Percentiles rank a stretch among this genome's conserved stretches.
Evolutionary conservation across 53 echinoderm and acorn worm genomes (phyloP).

Genomic region (Luidia sarsii): DNA sequence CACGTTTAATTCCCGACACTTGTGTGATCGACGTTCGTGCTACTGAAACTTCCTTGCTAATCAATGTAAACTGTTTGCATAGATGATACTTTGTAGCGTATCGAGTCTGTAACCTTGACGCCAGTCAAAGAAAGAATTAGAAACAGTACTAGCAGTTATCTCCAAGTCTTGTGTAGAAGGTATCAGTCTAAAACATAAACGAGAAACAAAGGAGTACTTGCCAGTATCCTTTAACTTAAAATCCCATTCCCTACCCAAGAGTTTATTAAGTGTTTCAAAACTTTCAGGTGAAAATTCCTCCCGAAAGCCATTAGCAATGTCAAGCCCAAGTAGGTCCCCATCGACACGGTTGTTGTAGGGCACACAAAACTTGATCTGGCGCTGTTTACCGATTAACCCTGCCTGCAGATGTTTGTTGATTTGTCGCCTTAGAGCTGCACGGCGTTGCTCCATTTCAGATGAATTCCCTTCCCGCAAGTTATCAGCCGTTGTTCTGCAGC

Average conservation of each 20-base stretch:
- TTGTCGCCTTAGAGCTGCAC: background rate
- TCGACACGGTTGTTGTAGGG: conserved; percentile 13
- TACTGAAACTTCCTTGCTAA: no score
- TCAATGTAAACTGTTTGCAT: no score
- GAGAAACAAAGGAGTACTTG: no score
- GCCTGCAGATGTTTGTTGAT: background rate
- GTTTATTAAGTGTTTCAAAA: background rate
- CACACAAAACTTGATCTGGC: background rate
- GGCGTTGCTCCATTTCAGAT: background rate
- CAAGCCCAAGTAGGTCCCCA: background rate
- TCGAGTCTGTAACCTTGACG: no score
- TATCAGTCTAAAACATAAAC: no score
- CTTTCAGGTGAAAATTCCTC: conserved; percentile 34
- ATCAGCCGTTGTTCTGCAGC: conserved; percentile 6
- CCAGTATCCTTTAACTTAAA: background rate
- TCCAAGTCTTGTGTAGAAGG: no score
- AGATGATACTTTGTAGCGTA: no score
- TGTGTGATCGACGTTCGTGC: no score
- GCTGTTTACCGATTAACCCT: background rate
- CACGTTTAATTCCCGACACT: no score
- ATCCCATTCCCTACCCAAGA: conserved; percentile 19
- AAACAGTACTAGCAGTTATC: no score
- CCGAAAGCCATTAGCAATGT: background rate
- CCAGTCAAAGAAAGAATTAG: no score
- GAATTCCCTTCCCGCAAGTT: background rate